Evolutionary conservation across 1,140 invertebrate species (phyloP), one percentile per base, ranked within the genome.

Genomic region (Grapholita molesta): DNA sequence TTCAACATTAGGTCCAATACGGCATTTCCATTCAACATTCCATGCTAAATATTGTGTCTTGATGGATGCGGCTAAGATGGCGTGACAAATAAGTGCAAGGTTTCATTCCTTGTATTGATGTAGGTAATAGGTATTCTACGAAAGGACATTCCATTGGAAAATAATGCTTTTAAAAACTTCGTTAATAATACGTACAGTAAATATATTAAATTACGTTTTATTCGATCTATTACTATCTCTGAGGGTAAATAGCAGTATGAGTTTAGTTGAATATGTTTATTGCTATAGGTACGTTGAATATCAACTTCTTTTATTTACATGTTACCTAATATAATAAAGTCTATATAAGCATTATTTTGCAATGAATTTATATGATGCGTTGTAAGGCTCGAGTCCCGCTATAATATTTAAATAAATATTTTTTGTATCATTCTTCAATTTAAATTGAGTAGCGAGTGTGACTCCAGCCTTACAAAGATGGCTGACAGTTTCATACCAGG

Each of bases 21-120:
- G 66, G 64, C 61, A 66, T 69, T 42, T 64, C 79, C 84, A 85
- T 85, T 83, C 82, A 78, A 78, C 84, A 86, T 85, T 83, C 83
- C 84, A 87, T 87, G 82, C 83, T 81, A 71, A 68, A 76, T 69
- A 77, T 78, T 81, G 74, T 73, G 32, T 68, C 72, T 42, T 33
- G 61, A 76, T 72, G 55, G 69, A 82, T 78, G 76, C 76, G 68
- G 67, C 75, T 79, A 76, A 76, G 66, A 71, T 76, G 70, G 77
- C 66, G 71, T 77, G 77, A 78, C 71, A 76, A 32, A 35, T 53
- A 76, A 73, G 84, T 84, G 82, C 80, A 76, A 75, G 73, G 42
- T 77, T 77, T 72, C 78, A 83, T 80, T 80, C 78, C 72, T 65
- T 75, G 69, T 1, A 15, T 8, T 67, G 61, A 53, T 74, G 68